Evolutionary conservation across 2,113 vertebrate genomes (phyloP).

Genomic region (Alligator sinensis): DNA sequence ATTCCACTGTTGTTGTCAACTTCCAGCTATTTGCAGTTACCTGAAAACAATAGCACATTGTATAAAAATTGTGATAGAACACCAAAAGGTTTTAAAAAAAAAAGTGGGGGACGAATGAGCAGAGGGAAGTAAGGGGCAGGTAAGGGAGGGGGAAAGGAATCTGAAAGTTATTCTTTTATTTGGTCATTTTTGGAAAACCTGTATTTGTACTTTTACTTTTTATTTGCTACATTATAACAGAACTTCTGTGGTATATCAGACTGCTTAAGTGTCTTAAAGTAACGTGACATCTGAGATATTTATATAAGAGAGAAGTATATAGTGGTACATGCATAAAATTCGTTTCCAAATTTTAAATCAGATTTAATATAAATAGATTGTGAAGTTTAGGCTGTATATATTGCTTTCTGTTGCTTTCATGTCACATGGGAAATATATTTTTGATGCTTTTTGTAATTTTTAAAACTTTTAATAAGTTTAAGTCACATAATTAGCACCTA

Average conservation of each 20-base stretch:
- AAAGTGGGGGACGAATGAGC: too few relatives aligned
- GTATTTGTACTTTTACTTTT: background rate
- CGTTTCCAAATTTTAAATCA: background rate
- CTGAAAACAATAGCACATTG: background rate
- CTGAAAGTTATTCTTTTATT: background rate
- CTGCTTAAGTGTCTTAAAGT: background rate
- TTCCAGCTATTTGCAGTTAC: constrained; percentile 18
- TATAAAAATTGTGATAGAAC: background rate
- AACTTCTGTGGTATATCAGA: background rate
- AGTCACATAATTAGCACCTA: background rate
- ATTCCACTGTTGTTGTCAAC: constrained; percentile 6
- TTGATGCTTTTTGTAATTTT: background rate
- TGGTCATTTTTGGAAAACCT: background rate
- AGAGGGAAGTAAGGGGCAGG: too few relatives aligned
- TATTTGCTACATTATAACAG: background rate
- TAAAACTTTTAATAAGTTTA: background rate
- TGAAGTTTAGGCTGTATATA: background rate
- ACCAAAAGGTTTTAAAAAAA: background rate
- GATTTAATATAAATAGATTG: background rate
- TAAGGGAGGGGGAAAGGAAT: background rate
- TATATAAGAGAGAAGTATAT: background rate
- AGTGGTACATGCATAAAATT: background rate
- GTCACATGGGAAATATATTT: background rate
- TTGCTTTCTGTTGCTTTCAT: background rate
- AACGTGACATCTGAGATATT: background rate